Base-by-base conservation (phyloP, 2,797 vertebrate genomes). In the Netta rufina region DNA sequence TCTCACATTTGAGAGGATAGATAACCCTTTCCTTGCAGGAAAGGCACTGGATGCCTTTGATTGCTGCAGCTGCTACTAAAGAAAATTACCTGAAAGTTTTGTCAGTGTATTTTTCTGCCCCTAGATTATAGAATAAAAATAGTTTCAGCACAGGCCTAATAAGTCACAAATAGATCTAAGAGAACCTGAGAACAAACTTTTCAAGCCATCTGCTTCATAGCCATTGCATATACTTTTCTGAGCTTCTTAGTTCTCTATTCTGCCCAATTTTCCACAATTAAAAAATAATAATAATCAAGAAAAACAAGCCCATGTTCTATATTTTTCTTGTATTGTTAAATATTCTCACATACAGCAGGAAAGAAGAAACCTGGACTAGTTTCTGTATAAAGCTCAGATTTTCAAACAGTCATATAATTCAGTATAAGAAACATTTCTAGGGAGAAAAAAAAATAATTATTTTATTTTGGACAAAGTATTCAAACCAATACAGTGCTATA, bases 1-100 rank as follows among this genome's bases (percentile, higher is more conserved):
- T 75, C 91, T 92, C 87, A 27, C 45, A 79, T 75, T 88, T 77
- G 38, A 74, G 90, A 87, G 85, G 62, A 81, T 8, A 90, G 90
- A 94, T 95, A 97, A 96, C 96, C 96, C 95, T 97, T 97, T 96
- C 95, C 71, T 92, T 92, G 89, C 96, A 90, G 87, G 79, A 86
- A 88, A 88, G 64, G 69, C 86, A 67, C 60, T 30, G 32, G 20
- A 15, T 60, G 81, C 24, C 61, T 96, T 60, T 18, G 30, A 43
- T 30, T 75, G 69, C 56, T 67, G 65, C 89, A 93, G 92, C 82
- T 84, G 47, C 77, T 33, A 30, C 72, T 73, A 64, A 80, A 84
- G 72, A 11, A 22, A 45, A 24, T 4, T 5, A 60, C 25, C 53
- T 61, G n/a, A 24, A 77, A 86, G 17, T 1, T 70, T 71, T 60